A percentile compares a stretch with the other conserved stretches of the same genome.
phyloP scores from a whole-genome alignment of 2,888 invertebrate species.

The Trachelus tabidus region DNA sequence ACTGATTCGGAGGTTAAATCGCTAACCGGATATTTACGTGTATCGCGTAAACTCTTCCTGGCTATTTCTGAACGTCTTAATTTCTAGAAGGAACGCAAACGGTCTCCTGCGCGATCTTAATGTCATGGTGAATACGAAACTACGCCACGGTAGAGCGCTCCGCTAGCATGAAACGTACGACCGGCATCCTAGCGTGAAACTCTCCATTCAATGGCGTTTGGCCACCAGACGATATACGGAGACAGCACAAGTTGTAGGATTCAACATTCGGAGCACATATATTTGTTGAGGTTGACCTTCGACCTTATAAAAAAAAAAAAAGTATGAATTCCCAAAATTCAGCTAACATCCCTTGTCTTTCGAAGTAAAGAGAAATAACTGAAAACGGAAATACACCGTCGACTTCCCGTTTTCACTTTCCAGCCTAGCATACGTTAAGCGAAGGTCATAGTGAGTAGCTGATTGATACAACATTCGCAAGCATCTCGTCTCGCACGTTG shows the following conservation, averaged over 20 bases:
- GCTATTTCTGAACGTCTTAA: background rate
- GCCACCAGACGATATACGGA: constrained; percentile 21
- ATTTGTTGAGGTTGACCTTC: constrained; percentile 26
- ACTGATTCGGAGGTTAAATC: background rate
- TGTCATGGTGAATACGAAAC: constrained; percentile 32
- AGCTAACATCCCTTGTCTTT: background rate
- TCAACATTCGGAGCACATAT: constrained; percentile 35
- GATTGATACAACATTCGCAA: background rate
- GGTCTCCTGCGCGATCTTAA: background rate
- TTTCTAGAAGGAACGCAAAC: background rate
- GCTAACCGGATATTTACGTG: background rate
- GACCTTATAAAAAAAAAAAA: constrained; percentile 4
- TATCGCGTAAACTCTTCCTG: background rate
- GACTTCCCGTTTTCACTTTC: background rate
- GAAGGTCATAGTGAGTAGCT: background rate
- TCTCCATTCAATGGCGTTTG: constrained; percentile 51
- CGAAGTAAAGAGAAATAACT: background rate
- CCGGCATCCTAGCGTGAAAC: constrained; percentile 54
- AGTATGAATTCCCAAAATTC: background rate
- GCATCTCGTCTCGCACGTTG: background rate
- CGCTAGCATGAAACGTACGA: constrained; percentile 42
- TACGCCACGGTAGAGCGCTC: constrained; percentile 7
- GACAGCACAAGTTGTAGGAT: constrained; percentile 33
- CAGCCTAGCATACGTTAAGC: background rate
- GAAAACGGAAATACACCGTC: background rate